Evolutionary conservation across 2,113 vertebrate genomes (phyloP), one percentile per base, ranked within the genome.

Genomic region (Pachycephala philippinensis): DNA sequence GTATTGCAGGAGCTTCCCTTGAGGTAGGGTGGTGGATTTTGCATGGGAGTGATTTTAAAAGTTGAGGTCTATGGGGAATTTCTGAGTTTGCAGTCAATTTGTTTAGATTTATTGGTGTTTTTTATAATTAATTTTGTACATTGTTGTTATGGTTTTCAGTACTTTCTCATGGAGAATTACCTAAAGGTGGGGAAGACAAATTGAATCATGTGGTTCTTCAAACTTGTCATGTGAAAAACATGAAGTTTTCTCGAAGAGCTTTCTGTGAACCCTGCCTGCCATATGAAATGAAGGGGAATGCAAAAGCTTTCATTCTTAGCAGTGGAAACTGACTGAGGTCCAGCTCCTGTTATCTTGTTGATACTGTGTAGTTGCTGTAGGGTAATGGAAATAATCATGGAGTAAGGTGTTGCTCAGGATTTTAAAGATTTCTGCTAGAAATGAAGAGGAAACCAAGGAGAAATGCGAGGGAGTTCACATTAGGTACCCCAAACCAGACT

Each of bases 221-320:
- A 14, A 21, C 22, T 61, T 72, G 8, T 22, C 4, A 2, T 8
- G 7, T 70, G 30, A 68, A 68, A 47, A 74, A 33, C 0, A 0
- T 53, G 16, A 49, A 3, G 11, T 72, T 89, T 76, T 44, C 65
- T 85, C 15, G 10, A 2, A 87, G 47, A 44, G 21, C 20, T 56
- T 66, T 75, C 40, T 53, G 15, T 76, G 71, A 81, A 39, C 16
- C 28, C 21, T 65, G 8, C 4, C 24, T 11, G 2, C 53, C 5
- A 0, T 52, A 13, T 31, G 49, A 47, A 70, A 26, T 23, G 8
- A 63, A 53, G 39, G 23, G 33, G 21, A 47, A 44, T 17, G 22
- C 35, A 31, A 35, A 72, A 30, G 5, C 4, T 83, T 61, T 89
- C 15, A 15, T 9, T 27, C 37, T 45, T 35, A 33, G 28, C 12